These are phyloP conservation scores for Hedya salicella DNA, from an alignment of 2,888 invertebrate species.

Conservation along the genomic window DNA sequence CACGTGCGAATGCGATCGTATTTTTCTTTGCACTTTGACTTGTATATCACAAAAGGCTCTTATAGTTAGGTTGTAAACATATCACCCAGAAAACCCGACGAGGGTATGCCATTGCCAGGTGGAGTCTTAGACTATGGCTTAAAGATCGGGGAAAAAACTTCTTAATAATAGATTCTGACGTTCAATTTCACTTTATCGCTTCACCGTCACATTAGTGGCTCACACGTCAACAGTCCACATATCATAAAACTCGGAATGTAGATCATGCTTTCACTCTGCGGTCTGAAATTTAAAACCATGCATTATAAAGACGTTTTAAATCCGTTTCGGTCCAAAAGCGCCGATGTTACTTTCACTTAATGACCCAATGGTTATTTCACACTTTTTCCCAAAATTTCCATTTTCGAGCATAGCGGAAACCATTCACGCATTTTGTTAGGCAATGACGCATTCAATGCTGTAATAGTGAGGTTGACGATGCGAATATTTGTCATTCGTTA, in stretches of 20 bases:
- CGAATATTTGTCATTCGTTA: constrained; percentile 29
- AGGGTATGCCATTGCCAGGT: not conserved
- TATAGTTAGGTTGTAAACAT: too few relatives aligned
- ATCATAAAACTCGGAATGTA: constrained; percentile 41
- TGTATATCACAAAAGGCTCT: too few relatives aligned
- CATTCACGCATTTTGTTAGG: constrained; percentile 41
- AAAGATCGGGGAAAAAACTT: not conserved
- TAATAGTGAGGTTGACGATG: too few relatives aligned
- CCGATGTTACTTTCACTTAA: constrained; percentile 60
- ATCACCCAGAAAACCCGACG: too few relatives aligned
- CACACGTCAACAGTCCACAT: constrained; percentile 39
- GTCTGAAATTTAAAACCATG: constrained; percentile 67
- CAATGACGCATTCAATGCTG: constrained; percentile 7
- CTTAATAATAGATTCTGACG: constrained; percentile 23
- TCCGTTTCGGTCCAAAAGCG: constrained; percentile 66
- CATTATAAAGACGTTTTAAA: constrained; percentile 64
- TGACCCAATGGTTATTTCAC: constrained; percentile 38
- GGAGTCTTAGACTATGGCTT: not conserved
- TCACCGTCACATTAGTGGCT: constrained; percentile 34
- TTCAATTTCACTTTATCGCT: constrained; percentile 29
- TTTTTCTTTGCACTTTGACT: too few relatives aligned
- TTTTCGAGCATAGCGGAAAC: constrained; percentile 48
- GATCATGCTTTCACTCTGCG: constrained; percentile 66
- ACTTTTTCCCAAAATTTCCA: constrained; percentile 48
- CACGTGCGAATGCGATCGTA: too few relatives aligned